Conservation (phyloP, 2,113 vertebrate genomes). For the Rhynchopsitta pachyrhyncha region DNA sequence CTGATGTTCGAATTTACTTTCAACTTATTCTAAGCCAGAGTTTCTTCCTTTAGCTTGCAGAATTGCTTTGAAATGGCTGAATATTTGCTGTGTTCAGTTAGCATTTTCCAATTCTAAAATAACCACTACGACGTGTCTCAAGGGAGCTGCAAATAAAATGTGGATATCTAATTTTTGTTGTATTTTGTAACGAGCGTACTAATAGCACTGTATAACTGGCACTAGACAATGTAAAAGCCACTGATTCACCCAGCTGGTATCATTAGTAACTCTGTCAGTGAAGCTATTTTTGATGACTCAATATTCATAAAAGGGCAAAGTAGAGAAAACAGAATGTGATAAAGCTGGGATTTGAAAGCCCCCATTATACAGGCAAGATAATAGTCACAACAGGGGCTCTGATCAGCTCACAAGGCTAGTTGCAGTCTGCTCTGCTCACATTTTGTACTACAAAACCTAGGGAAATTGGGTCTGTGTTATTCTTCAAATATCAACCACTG, state of each 20-base stretch:
- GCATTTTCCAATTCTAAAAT: slow-evolving; percentile 36
- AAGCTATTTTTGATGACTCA: slow-evolving; percentile 69
- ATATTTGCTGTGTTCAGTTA: neutral
- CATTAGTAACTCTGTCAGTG: slow-evolving; percentile 55
- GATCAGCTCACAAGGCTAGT: slow-evolving; percentile 7
- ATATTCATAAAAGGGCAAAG: slow-evolving; percentile 65
- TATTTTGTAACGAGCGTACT: neutral
- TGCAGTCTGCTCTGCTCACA: neutral
- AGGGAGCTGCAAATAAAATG: slow-evolving; percentile 44
- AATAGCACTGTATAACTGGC: neutral
- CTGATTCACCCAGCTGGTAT: slow-evolving; percentile 60
- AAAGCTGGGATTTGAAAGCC: slow-evolving; percentile 63
- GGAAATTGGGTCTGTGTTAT: neutral
- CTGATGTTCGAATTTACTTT: neutral
- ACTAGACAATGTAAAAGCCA: slow-evolving; percentile 25
- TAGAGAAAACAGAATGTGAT: slow-evolving; percentile 65
- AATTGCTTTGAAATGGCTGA: neutral
- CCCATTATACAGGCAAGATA: slow-evolving; percentile 48
- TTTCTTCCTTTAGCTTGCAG: neutral
- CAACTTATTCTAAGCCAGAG: neutral
- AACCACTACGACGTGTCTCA: slow-evolving; percentile 1
- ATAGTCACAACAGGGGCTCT: slow-evolving; percentile 51
- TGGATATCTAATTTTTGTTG: slow-evolving; percentile 15
- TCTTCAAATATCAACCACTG: neutral
- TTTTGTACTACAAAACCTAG: neutral